Evolutionary conservation across 37 sponge, comb jelly and placozoan species (phyloP), one percentile per base, ranked within the genome.

Genomic region (Chondrilla cf. caribensis): DNA sequence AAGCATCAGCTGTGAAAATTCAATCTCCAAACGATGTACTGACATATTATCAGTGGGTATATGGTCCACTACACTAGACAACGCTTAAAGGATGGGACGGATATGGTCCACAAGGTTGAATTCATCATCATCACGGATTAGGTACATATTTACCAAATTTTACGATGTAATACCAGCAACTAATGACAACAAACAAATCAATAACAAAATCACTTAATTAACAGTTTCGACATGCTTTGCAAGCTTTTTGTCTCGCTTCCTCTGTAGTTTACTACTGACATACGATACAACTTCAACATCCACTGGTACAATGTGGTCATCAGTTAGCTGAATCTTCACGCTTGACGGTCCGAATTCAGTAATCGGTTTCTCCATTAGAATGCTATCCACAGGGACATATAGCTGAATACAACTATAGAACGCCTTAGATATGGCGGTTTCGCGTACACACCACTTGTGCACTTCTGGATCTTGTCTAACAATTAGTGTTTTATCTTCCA

Each of bases 381-480:
- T 89, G 38, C 79, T 82, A 42, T 93, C 90, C 70, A 93, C 18
- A 14, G 93, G 93, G 8, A 89, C 87, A 39, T 89, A 86, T 0
- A 93, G 70, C 42, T 89, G 87, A 15, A 86, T 67, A 19, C 62
- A 39, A 38, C 47, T 44, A 3, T 38, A 54, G 0, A 93, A 78
- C 4, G 84, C 85, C 6, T 17, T 75, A 0, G 93, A 83, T 26
- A 93, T 84, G 36, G 86, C 79, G 11, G 83, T 84, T 39, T 89
- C 82, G 55, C 31, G 77, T 15, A 93, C 36, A 11, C 38, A 55
- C 83, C 81, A 86, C 0, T 78, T 62, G 18, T 31, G 51, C 22
- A 35, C 78, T 39, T 60, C 37, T 32, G 72, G 60, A 60, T 85
- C 85, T 60, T 83, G 86, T 59, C 44, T 0, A 19, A 92, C 60